A percentile compares a stretch with the other conserved stretches of the same genome.
phyloP scores from a whole-genome alignment of 2,797 vertebrate genomes.

The Brotula barbata region DNA sequence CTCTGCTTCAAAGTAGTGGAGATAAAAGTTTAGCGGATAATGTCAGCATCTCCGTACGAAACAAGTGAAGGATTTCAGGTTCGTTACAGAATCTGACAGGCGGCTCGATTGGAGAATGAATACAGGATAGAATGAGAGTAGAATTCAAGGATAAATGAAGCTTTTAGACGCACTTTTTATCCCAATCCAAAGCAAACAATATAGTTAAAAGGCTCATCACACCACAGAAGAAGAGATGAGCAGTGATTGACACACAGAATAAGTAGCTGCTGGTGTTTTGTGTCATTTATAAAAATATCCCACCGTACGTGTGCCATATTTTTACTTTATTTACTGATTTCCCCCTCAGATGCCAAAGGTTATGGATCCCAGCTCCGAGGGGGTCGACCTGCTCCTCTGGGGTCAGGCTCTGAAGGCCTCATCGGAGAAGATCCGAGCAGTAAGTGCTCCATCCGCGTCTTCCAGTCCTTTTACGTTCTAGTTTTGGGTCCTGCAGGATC shows the following conservation, averaged over 20 bases:
- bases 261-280: too few relatives aligned
- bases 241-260: too few relatives aligned
- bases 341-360: slow-evolving; percentile 87
- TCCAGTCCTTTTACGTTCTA: slow-evolving; percentile 13
- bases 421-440: slow-evolving; percentile 83
- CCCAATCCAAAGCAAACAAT: too few relatives aligned
- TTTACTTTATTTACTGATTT: slow-evolving; percentile 19
- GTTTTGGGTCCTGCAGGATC: slow-evolving; percentile 40
- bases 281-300: too few relatives aligned
- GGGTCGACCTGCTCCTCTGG: slow-evolving; percentile 87
- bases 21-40: not conserved
- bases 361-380: slow-evolving; percentile 80
- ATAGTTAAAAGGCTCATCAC: too few relatives aligned
- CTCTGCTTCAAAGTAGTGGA: slow-evolving; percentile 23
- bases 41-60: slow-evolving; percentile 16
- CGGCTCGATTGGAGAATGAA: too few relatives aligned
- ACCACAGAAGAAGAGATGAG: too few relatives aligned
- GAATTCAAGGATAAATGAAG: too few relatives aligned
- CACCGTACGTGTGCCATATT: too few relatives aligned
- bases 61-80: slow-evolving; percentile 20
- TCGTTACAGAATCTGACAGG: slow-evolving; percentile 1
- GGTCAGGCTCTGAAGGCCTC: slow-evolving; percentile 79
- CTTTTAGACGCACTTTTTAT: too few relatives aligned
- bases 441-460: slow-evolving; percentile 64
- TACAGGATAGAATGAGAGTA: too few relatives aligned